These are phyloP conservation scores for Anguilla megastoma DNA, from an alignment of 2,797 vertebrate genomes.

Conservation along the genomic window DNA sequence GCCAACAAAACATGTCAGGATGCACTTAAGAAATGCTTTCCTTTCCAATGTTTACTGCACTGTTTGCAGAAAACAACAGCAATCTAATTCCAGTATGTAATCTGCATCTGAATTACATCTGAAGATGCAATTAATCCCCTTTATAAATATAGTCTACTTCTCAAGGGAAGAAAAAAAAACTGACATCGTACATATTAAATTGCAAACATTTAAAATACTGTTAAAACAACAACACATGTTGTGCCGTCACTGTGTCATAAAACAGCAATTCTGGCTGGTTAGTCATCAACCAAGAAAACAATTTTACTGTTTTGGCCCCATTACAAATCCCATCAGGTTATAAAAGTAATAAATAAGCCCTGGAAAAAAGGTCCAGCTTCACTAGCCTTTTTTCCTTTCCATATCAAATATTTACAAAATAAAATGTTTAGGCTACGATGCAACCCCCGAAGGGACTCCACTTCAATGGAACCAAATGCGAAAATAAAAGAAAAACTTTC, in stretches of 20 bases:
- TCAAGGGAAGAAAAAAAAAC: constrained; percentile 7
- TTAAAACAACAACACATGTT: constrained; percentile 63
- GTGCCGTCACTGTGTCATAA: constrained; percentile 48
- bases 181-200: constrained; percentile 49
- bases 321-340: constrained; percentile 60
- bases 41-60: background rate
- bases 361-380: constrained; percentile 40
- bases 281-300: background rate
- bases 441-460: constrained; percentile 47
- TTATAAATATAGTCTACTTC: constrained; percentile 22
- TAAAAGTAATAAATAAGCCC: constrained; percentile 83
- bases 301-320: constrained; percentile 45
- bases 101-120: background rate
- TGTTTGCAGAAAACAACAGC: background rate
- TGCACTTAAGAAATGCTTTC: background rate
- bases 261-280: constrained; percentile 31
- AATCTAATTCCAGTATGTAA: background rate
- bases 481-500: constrained; percentile 7
- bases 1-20: background rate
- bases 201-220: constrained; percentile 57
- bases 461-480: constrained; percentile 64
- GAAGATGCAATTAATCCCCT: background rate
- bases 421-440: constrained; percentile 3
- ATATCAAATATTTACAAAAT: constrained; percentile 60
- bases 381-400: constrained; percentile 31